A percentile compares a stretch with the other conserved stretches of the same genome.
Evolutionary conservation across 2,888 invertebrate genomes (phyloP).

Genomic region (Pollenia labialis): DNA sequence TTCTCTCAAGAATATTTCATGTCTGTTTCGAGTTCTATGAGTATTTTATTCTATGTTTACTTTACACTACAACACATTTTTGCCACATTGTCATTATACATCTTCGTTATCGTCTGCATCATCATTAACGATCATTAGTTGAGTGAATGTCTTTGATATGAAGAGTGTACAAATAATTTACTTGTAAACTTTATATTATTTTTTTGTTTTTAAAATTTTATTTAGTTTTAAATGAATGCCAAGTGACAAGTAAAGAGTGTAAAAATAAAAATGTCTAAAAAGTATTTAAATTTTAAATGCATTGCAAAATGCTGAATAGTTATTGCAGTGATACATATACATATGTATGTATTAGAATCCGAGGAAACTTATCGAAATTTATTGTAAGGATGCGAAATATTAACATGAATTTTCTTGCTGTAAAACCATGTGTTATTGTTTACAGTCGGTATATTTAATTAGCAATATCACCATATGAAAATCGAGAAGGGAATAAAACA

Average conservation of each 20-base stretch:
- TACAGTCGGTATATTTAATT: too few species aligned
- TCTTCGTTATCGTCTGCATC: slow-evolving; percentile 17
- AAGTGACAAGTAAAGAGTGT: slow-evolving; percentile 8
- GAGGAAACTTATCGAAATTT: background rate
- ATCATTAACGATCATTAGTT: slow-evolving; percentile 36
- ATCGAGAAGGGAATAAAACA: too few species aligned
- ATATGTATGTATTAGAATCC: too few species aligned
- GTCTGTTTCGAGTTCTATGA: slow-evolving; percentile 7
- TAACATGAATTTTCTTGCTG: too few species aligned
- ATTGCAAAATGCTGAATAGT: background rate
- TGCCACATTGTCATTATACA: background rate
- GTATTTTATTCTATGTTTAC: slow-evolving; percentile 43
- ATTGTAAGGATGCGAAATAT: too few species aligned
- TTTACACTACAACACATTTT: slow-evolving; percentile 14
- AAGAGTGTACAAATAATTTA: slow-evolving; percentile 57
- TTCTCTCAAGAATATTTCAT: slow-evolving; percentile 49
- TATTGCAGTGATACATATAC: slow-evolving; percentile 5
- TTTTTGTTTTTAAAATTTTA: slow-evolving; percentile 1
- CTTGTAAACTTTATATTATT: slow-evolving; percentile 28
- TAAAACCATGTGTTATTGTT: too few species aligned
- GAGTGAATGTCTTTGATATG: slow-evolving; percentile 30
- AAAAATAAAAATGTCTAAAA: slow-evolving; percentile 37
- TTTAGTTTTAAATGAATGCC: slow-evolving; percentile 32
- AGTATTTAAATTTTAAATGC: background rate
- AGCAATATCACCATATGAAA: too few species aligned